Conservation (phyloP, 2,797 vertebrate species). For the Pterois miles region DNA sequence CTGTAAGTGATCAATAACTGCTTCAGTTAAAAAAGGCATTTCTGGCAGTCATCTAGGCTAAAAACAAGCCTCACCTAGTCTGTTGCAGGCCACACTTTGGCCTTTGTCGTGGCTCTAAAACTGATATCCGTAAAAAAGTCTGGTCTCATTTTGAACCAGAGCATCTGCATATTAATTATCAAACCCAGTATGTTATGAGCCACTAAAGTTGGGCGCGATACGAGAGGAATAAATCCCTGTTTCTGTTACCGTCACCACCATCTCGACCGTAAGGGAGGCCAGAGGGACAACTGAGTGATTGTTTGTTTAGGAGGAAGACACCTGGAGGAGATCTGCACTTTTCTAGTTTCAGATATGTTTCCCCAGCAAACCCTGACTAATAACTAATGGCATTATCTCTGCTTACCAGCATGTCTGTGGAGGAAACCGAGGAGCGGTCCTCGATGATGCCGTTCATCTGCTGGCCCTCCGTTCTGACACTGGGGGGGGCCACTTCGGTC, state of each 20-base stretch:
- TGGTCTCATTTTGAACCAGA: too few species aligned
- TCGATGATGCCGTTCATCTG: constrained; percentile 94
- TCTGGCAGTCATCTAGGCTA: neutral
- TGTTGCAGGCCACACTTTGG: too few species aligned
- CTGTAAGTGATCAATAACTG: neutral
- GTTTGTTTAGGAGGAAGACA: too few species aligned
- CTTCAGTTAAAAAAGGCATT: neutral
- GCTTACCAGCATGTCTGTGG: constrained; percentile 93
- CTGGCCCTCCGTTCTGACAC: constrained; percentile 77
- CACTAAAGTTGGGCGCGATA: too few species aligned
- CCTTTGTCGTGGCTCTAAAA: neutral
- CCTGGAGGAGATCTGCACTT: neutral
- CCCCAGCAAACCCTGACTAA: neutral
- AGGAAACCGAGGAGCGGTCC: constrained; percentile 92
- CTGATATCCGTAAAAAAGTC: neutral
- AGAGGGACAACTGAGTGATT: too few species aligned
- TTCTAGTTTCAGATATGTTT: neutral
- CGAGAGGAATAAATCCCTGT: too few species aligned
- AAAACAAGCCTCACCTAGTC: neutral
- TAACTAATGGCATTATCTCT: neutral
- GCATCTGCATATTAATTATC: too few species aligned
- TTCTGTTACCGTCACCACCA: too few species aligned
- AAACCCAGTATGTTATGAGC: too few species aligned
- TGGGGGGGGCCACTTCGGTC: constrained; percentile 72
- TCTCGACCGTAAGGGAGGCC: too few species aligned